Evolutionary conservation across 2,113 vertebrate species (phyloP), one percentile per base, ranked within the genome.

Genomic region (Gopherus flavomarginatus): DNA sequence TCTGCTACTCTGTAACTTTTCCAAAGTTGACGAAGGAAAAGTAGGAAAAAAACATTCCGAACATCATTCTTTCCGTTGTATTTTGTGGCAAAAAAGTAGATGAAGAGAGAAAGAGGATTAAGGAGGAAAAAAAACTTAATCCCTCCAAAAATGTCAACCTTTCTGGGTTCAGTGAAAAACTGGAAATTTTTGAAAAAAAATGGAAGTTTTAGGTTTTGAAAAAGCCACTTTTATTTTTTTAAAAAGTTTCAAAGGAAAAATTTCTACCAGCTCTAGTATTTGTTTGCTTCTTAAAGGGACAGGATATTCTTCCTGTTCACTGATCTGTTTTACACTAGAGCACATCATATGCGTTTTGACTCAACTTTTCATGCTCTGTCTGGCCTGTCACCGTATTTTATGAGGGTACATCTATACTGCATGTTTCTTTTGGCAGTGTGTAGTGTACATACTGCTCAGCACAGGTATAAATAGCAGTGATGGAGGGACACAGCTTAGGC

Each of bases 131-230:
- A 29, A 49, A 7, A 44, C 44, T 9, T 27, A 31, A 12, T 79
- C 89, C 85, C 31, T 24, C 42, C 88, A 85, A 94, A 94, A 91
- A 27, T 3, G 5, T 35, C 62, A 38, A 82, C 4, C 11, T 31
- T 2, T 17, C 62, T 94, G 92, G 65, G 31, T 89, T 94, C 88
- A 87, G 35, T 78, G 59, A 72, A 81, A 79, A 42, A 56, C 10
- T 65, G 26, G 53, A 83, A 54, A 89, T 24, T 1, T 72, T 56
- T 2, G 8, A 54, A 85, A 91, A 83, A 72, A 13, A 6, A 3
- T 79, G 85, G 87, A 26, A 79, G 72, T 92, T 93, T 49, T n/a
- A 88, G 78, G 26, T 53, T 44, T 16, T 85, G 82, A 86, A 90
- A 2, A 0, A 0, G 2, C 31, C 87, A 16, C 42, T 81, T 0